phyloP scores from a whole-genome alignment of 2,797 vertebrate species.

The Acropternis orthonyx region DNA sequence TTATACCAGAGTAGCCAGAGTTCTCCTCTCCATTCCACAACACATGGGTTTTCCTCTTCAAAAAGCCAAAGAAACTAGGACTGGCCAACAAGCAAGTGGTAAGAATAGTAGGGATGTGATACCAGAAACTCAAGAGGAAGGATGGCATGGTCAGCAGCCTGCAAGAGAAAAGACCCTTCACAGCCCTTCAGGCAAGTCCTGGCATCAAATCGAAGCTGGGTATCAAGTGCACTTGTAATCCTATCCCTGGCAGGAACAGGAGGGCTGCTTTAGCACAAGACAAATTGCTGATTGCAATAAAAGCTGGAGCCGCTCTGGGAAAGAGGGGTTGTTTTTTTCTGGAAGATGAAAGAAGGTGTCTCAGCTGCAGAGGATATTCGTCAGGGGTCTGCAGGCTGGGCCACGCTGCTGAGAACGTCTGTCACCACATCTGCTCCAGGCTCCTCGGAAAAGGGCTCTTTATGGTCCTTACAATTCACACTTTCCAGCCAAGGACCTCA shows the following conservation, averaged over 20 bases:
- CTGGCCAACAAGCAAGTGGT: no score
- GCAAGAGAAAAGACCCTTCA: not conserved
- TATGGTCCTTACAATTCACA: not conserved
- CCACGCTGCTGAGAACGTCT: not conserved
- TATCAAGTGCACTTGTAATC: not conserved
- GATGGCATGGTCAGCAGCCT: not conserved
- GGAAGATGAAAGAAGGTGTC: not conserved
- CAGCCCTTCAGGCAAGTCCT: not conserved
- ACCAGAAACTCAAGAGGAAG: not conserved
- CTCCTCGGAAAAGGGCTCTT: not conserved
- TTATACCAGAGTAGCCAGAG: no score
- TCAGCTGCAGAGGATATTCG: not conserved
- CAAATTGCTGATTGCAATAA: not conserved
- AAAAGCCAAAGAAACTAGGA: no score
- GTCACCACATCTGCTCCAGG: not conserved
- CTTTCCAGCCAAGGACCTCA: not conserved
- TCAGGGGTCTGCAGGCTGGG: not conserved
- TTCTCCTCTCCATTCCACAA: no score
- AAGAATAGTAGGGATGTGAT: no score
- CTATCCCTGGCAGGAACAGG: not conserved
- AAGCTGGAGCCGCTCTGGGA: not conserved
- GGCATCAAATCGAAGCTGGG: not conserved
- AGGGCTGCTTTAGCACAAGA: not conserved
- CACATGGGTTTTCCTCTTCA: no score
- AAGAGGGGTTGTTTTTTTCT: not conserved